phyloP scores from a whole-genome alignment of 2,113 vertebrate species.

The Hemiscyllium ocellatum region DNA sequence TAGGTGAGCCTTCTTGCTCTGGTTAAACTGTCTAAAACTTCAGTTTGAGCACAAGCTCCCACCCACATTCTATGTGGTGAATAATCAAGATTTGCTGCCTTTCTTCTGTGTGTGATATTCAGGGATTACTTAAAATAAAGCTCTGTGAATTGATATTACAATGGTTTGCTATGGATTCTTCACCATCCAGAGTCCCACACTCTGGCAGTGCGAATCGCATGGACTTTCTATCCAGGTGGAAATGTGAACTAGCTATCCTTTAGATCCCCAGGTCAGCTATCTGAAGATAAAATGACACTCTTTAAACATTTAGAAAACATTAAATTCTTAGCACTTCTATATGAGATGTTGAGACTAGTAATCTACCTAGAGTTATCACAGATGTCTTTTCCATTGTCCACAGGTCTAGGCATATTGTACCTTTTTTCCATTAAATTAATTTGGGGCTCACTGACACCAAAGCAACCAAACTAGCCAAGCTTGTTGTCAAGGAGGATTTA shows the following conservation, averaged over 20 bases:
- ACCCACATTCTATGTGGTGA: neutral
- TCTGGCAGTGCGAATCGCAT: neutral
- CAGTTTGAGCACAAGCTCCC: neutral
- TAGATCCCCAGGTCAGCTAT: neutral
- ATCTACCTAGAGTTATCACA: neutral
- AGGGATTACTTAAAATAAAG: neutral
- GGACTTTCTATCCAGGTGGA: neutral
- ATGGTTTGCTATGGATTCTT: neutral
- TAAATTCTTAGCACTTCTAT: neutral
- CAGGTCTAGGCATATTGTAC: neutral
- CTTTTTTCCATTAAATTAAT: neutral
- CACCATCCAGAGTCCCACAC: no score
- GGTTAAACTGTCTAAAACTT: neutral
- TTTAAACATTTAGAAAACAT: neutral
- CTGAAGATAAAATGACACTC: neutral
- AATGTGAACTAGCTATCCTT: neutral
- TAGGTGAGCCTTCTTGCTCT: neutral
- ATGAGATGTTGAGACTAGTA: neutral
- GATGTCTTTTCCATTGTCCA: neutral
- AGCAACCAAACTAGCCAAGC: neutral
- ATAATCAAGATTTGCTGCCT: neutral
- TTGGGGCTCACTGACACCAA: neutral
- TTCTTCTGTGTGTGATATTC: neutral
- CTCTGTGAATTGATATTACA: neutral
- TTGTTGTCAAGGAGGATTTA: no score